Evolutionary conservation across 2,888 invertebrate genomes (phyloP).

Genomic region (Sepiola atlantica): DNA sequence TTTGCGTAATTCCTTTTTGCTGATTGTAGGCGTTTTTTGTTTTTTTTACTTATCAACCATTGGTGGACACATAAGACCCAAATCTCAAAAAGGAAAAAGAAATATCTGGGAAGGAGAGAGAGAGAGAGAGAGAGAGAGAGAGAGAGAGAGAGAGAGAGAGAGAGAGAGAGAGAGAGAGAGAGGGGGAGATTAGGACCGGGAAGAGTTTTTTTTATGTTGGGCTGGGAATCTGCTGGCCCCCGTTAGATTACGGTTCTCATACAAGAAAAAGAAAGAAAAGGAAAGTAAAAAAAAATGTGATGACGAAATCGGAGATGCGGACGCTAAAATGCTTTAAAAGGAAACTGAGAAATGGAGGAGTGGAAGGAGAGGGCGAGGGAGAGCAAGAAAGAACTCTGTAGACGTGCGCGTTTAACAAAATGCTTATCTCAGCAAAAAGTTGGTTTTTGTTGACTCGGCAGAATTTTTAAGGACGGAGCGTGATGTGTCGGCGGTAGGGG

Average conservation of each 20-base stretch:
- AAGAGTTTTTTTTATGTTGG: too few species aligned
- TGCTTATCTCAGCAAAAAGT: neutral
- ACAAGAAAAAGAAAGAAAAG: conserved; percentile 33
- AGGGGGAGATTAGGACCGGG: too few species aligned
- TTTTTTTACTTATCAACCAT: neutral
- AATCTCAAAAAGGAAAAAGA: neutral
- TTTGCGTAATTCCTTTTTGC: neutral
- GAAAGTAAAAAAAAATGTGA: conserved; percentile 7
- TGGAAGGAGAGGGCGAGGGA: neutral
- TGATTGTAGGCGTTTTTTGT: neutral
- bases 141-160: too few species aligned
- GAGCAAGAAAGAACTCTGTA: neutral
- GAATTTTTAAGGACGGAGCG: neutral
- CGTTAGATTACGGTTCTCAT: neutral
- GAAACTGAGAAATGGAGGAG: neutral
- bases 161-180: neutral
- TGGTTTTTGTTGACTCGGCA: neutral
- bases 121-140: too few species aligned
- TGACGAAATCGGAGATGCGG: neutral
- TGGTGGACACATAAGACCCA: neutral
- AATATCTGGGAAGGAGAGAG: neutral
- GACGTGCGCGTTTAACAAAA: conserved; percentile 10
- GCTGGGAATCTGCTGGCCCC: neutral
- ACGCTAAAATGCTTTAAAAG: neutral
- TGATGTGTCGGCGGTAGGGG: too few species aligned